These are phyloP conservation scores for Bothrops jararaca DNA, from an alignment of 2,113 vertebrate genomes.

Conservation along the genomic window DNA sequence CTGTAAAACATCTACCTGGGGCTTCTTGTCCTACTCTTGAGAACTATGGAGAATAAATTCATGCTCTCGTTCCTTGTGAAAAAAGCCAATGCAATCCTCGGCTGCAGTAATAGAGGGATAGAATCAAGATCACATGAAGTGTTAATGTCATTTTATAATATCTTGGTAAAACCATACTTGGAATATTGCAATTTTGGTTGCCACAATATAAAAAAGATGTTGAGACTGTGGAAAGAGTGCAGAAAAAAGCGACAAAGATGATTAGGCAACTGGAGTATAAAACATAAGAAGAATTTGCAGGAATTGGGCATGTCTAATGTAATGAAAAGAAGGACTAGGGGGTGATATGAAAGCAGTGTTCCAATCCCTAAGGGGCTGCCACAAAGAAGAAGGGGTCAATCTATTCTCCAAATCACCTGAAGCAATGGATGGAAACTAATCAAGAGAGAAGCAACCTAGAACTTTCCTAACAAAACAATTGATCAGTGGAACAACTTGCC, in stretches of 20 bases:
- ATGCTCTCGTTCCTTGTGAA: not conserved
- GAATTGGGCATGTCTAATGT: not conserved
- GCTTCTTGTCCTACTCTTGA: not conserved
- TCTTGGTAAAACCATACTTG: not conserved
- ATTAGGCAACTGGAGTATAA: not conserved
- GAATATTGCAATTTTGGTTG: not conserved
- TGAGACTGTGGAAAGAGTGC: not conserved
- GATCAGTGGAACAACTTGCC: not conserved
- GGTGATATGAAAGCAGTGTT: not conserved
- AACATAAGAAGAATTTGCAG: not conserved
- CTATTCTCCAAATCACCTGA: not conserved
- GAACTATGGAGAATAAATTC: not conserved
- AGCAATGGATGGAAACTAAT: not conserved
- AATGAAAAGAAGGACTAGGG: not conserved
- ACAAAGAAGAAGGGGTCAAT: not conserved
- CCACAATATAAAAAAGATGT: not conserved
- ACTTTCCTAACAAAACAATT: not conserved
- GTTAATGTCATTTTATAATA: no score
- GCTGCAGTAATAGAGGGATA: not conserved
- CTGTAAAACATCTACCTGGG: not conserved
- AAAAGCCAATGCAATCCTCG: not conserved
- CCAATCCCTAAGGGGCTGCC: not conserved
- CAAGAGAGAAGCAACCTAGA: not conserved
- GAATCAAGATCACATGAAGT: no score
- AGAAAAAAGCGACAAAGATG: not conserved